Percentiles rank a stretch among this genome's conserved stretches.
These are phyloP conservation scores for Carassius carassius DNA, from an alignment of 2,113 vertebrate genomes.

Conservation along the genomic window DNA sequence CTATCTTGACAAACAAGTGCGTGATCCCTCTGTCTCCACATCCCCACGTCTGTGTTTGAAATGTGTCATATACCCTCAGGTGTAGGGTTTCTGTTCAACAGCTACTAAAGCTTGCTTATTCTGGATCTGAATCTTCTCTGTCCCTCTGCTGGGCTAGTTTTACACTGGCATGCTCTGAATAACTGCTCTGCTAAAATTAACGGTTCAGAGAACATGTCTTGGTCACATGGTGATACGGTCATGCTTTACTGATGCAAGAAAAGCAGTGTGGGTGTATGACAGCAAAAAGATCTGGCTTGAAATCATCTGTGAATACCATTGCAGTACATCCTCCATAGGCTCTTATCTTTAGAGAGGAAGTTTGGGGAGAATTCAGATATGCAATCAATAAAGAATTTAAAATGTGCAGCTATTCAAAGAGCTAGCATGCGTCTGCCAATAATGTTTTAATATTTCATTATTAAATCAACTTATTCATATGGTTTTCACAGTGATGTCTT, in stretches of 20 bases:
- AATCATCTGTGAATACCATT: constrained; percentile 3
- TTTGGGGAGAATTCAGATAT: not conserved
- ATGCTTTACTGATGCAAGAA: constrained; percentile 47
- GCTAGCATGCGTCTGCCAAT: not conserved
- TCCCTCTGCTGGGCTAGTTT: constrained; percentile 60
- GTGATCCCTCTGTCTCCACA: constrained; percentile 58
- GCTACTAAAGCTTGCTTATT: constrained; percentile 69
- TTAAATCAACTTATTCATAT: not conserved
- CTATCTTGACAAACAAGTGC: constrained; percentile 61
- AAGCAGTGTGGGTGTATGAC: constrained; percentile 43
- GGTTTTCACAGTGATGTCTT: not conserved
- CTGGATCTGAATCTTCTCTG: constrained; percentile 58
- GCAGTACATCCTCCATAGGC: not conserved
- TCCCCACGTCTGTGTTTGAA: constrained; percentile 55
- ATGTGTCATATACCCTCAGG: constrained; percentile 60
- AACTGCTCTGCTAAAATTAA: constrained; percentile 70
- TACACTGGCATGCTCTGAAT: constrained; percentile 64
- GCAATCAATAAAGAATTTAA: not conserved
- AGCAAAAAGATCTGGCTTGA: constrained; percentile 8
- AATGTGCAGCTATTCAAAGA: not conserved
- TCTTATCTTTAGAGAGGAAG: not conserved
- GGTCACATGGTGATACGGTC: constrained; percentile 57
- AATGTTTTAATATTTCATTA: not conserved
- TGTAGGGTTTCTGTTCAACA: constrained; percentile 66
- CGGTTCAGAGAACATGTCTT: constrained; percentile 58